Base-by-base conservation (phyloP, 2,797 vertebrate genomes). In the Lindbergichthys nudifrons region DNA sequence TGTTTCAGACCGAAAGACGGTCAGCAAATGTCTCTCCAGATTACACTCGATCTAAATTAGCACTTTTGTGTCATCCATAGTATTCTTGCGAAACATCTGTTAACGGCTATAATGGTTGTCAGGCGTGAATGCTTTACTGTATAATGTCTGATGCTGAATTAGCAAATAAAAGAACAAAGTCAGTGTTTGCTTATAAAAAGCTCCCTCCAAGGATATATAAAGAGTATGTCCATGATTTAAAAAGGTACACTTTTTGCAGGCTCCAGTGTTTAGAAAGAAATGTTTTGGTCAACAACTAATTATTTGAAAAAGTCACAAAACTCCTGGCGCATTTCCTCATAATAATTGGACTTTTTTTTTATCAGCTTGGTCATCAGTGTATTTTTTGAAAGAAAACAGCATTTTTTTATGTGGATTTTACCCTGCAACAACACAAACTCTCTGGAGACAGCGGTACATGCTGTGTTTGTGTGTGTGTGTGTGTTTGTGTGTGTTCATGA, bases 71-170 rank as follows among this genome's bases (percentile, higher is more conserved):
- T 70, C 32, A 10, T 83, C 26, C 36, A 51, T 75, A 26, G 83
- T n/a, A 53, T 80, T 65, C 77, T 64, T 75, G 59, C 54, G 70
- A 53, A 73, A 65, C 73, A 80, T 77, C 48, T 75, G 70, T 74
- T 48, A 80, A 60, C 77, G 81, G 75, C 54, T 62, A 79, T 82
- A 81, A 79, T 83, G 65, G 80, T 80, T 71, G 67, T 86, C 80
- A 67, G 43, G 48, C 54, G 62, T 60, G 56, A 83, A 65, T 7
- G 43, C 18, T 66, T 79, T 71, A 50, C 71, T 70, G 57, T 68
- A 76, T 57, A 66, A 10, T 48, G 13, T 19, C 23, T 73, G 62
- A 30, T 74, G 60, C 65, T 85, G 76, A 83, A 83, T 87, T 71
- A 62, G 78, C 61, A 50, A 82, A 83, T 73, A 60, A 77, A 75